Conservation (phyloP, 2,113 vertebrate species). For the Ptychochromis oligacanthus region DNA sequence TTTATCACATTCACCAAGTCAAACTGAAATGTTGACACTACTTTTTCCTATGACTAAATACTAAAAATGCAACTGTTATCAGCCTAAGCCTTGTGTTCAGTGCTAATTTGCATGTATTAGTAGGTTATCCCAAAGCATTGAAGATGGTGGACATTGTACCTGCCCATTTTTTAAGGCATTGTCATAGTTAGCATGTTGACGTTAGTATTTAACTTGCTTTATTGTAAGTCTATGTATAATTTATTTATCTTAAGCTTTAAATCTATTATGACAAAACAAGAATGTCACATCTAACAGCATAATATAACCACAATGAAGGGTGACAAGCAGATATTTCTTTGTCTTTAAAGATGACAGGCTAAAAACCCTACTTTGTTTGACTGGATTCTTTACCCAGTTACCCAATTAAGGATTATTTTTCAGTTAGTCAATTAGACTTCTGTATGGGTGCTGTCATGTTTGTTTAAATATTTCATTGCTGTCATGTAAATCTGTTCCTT, state of each 20-base stretch:
- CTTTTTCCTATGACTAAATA: background rate
- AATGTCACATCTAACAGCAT: background rate
- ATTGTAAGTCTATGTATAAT: background rate
- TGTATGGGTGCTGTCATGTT: background rate
- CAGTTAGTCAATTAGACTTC: background rate
- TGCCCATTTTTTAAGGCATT: too few species aligned
- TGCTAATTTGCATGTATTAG: background rate
- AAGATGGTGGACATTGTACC: background rate
- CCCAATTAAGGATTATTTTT: background rate
- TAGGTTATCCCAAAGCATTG: background rate
- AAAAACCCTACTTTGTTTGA: slow-evolving; percentile 7
- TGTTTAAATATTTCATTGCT: background rate
- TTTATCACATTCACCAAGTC: background rate
- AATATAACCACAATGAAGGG: background rate
- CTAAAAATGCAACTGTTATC: background rate
- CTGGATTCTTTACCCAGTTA: background rate
- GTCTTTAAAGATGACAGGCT: background rate
- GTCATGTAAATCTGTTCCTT: background rate
- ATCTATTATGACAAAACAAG: background rate
- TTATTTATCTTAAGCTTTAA: background rate
- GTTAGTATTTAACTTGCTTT: background rate
- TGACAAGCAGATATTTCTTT: slow-evolving; percentile 3
- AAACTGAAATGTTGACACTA: background rate
- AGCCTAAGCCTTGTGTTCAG: background rate
- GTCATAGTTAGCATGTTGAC: background rate